Evolutionary conservation across 2,797 vertebrate species (phyloP).

Genomic region (Psittacula echo): DNA sequence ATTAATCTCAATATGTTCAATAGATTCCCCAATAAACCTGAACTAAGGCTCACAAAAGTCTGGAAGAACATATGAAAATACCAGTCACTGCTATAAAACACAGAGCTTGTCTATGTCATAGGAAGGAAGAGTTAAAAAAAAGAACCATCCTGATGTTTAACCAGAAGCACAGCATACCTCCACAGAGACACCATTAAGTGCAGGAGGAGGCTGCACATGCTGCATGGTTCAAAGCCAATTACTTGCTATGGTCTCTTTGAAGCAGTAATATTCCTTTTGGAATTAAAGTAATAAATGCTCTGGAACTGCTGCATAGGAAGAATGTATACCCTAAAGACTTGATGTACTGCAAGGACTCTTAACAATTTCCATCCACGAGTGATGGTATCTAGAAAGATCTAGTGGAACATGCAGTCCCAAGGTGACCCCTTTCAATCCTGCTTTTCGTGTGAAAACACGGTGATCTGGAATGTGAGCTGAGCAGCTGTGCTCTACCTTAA

Average conservation of each 20-base stretch:
- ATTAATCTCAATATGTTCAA: background rate
- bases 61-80: background rate
- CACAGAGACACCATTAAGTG: background rate
- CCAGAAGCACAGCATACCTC: background rate
- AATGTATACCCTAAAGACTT: background rate
- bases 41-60: background rate
- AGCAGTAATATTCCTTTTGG: background rate
- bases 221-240: background rate
- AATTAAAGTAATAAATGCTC: background rate
- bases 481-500: background rate
- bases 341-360: background rate
- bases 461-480: background rate
- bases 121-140: background rate
- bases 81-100: background rate
- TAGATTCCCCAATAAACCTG: background rate
- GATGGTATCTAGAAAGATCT: rapidly evolving
- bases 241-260: background rate
- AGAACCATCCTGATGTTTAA: background rate
- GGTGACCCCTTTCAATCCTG: background rate
- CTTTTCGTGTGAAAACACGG: background rate
- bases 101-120: background rate
- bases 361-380: background rate
- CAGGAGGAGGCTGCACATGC: background rate
- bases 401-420: background rate
- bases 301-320: background rate